Conservation (phyloP, 1,140 invertebrate species). For the Drosophila subpulchrella region DNA sequence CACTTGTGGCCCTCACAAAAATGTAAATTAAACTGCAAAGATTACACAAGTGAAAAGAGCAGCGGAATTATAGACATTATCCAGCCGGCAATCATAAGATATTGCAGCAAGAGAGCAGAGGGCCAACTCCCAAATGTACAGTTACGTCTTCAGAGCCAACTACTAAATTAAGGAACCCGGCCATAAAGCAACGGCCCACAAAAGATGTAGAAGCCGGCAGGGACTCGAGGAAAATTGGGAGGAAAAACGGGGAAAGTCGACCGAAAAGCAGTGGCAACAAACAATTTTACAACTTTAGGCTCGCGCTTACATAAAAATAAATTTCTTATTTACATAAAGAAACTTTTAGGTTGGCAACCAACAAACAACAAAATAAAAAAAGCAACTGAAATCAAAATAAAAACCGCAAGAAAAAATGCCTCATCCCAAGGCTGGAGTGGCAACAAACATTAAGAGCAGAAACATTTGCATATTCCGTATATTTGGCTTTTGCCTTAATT, state of each 20-base stretch:
- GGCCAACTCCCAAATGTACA: slow-evolving; percentile 65
- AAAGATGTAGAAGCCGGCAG: slow-evolving; percentile 37
- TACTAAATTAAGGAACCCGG: slow-evolving; percentile 76
- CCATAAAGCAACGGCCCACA: slow-evolving; percentile 68
- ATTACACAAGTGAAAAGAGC: slow-evolving; percentile 19
- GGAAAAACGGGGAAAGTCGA: slow-evolving; percentile 8
- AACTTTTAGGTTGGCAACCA: slow-evolving; percentile 71
- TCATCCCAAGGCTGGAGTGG: slow-evolving; percentile 29
- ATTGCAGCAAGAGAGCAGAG: slow-evolving; percentile 26
- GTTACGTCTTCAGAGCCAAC: slow-evolving; percentile 67
- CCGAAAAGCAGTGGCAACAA: slow-evolving; percentile 46
- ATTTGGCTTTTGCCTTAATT: slow-evolving; percentile 73
- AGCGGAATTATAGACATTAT: slow-evolving; percentile 36
- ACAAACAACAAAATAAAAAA: slow-evolving; percentile 41
- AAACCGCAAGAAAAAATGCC: slow-evolving; percentile 70
- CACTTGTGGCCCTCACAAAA: slow-evolving; percentile 60
- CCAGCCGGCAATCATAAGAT: slow-evolving; percentile 23
- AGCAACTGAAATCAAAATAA: slow-evolving; percentile 66
- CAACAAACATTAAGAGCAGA: slow-evolving; percentile 74
- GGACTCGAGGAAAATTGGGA: neutral
- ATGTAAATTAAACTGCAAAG: slow-evolving; percentile 72
- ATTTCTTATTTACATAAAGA: slow-evolving; percentile 83
- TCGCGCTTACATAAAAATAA: slow-evolving; percentile 79
- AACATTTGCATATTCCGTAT: slow-evolving; percentile 78
- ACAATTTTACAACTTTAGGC: slow-evolving; percentile 82